Conservation (phyloP, 2,797 vertebrate species). For the Miichthys miiuy region DNA sequence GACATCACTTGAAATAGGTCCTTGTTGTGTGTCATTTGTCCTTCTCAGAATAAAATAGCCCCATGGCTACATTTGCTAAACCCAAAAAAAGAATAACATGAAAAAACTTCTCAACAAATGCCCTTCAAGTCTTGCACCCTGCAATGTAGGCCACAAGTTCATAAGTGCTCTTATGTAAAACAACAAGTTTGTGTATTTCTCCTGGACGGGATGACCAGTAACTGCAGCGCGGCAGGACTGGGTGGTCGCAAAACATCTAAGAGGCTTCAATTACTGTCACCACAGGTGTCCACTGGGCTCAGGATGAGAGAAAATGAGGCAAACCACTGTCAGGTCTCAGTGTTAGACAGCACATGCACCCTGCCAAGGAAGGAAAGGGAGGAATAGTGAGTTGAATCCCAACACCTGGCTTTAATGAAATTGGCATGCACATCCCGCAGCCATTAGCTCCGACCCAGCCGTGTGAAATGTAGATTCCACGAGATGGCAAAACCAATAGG, state of each 20-base stretch:
- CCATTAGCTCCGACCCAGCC: conserved; percentile 61
- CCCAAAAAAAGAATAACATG: conserved; percentile 11
- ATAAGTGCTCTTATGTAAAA: conserved; percentile 34
- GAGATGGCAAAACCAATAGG: conserved; percentile 69
- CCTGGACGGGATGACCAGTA: conserved; percentile 31
- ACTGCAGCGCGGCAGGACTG: conserved; percentile 35
- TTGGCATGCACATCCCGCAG: conserved; percentile 73
- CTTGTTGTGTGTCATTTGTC: conserved; percentile 22
- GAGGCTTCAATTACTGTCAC: conserved; percentile 72
- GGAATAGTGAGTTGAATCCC: conserved; percentile 77
- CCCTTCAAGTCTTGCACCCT: neutral
- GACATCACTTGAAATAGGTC: conserved; percentile 26
- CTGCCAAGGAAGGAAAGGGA: conserved; percentile 53
- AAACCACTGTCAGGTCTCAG: conserved; percentile 59
- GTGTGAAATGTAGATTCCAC: conserved; percentile 71
- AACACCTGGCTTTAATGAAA: conserved; percentile 80
- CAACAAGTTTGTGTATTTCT: conserved; percentile 7
- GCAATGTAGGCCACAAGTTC: conserved; percentile 8
- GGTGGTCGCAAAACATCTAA: conserved; percentile 64
- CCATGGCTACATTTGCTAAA: conserved; percentile 6
- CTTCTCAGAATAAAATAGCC: conserved; percentile 32
- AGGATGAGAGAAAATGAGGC: conserved; percentile 65
- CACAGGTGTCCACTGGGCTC: conserved; percentile 61
- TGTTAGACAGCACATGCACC: conserved; percentile 57
- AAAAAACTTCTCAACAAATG: neutral